Evolutionary conservation across 2,888 invertebrate genomes (phyloP).

Genomic region (Candidula unifasciata): DNA sequence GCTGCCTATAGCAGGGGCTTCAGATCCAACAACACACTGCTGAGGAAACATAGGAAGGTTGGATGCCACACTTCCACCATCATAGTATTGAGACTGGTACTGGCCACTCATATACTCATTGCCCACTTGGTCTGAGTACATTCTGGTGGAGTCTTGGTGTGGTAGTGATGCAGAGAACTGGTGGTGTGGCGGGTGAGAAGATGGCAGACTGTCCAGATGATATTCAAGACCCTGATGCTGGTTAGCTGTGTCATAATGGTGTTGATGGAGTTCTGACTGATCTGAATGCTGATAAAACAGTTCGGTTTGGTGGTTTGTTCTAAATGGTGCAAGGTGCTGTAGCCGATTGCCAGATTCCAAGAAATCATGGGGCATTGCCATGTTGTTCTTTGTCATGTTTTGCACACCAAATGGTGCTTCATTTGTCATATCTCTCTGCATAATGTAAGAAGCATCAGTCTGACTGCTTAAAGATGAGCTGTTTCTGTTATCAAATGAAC

Average conservation of each 20-base stretch:
- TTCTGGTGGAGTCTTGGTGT: constrained; percentile 31
- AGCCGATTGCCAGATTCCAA: constrained; percentile 25
- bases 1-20: constrained; percentile 44
- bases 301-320: constrained; percentile 24
- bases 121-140: constrained; percentile 28
- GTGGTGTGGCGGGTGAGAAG: constrained; percentile 35
- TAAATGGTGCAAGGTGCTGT: constrained; percentile 41
- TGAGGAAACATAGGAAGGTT: constrained; percentile 41
- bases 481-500: constrained; percentile 23
- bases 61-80: constrained; percentile 8
- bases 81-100: constrained; percentile 40
- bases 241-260: constrained; percentile 33
- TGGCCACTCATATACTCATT: constrained; percentile 32
- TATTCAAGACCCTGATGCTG: constrained; percentile 35
- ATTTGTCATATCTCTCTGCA: constrained; percentile 11
- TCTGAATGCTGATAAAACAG: constrained; percentile 39
- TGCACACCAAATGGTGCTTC: constrained; percentile 23
- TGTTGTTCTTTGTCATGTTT: constrained; percentile 37
- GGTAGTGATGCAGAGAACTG: constrained; percentile 26
- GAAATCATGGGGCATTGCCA: constrained; percentile 38
- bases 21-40: constrained; percentile 49
- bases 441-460: constrained; percentile 10
- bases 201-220: constrained; percentile 34
- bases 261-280: constrained; percentile 22
- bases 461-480: constrained; percentile 15